These are phyloP conservation scores for Mythimna loreyi DNA, from an alignment of 2,888 invertebrate genomes.

Conservation along the genomic window DNA sequence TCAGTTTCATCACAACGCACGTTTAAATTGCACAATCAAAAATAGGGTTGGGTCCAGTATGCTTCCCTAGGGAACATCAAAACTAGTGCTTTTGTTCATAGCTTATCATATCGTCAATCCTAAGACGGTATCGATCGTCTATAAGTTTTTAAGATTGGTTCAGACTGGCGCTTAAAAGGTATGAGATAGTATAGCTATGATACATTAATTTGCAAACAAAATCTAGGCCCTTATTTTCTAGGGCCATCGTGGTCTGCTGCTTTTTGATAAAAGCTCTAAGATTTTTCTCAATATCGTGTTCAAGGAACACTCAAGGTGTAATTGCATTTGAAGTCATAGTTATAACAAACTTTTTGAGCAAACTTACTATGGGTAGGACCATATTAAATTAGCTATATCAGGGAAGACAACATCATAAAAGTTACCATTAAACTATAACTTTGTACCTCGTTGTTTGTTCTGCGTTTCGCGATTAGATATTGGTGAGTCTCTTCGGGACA, in stretches of 20 bases:
- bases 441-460: not conserved
- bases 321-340: not conserved
- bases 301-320: not conserved
- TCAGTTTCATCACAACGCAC: too few relatives aligned
- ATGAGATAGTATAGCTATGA: not conserved
- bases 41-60: too few relatives aligned
- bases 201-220: not conserved
- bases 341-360: not conserved
- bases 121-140: too few relatives aligned
- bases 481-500: not conserved
- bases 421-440: not conserved
- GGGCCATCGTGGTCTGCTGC: not conserved
- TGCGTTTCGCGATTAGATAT: not conserved
- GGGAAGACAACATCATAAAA: not conserved
- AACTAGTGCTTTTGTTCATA: too few relatives aligned
- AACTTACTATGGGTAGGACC: not conserved
- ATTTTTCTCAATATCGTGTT: not conserved
- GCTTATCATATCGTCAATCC: too few relatives aligned
- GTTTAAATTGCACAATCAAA: too few relatives aligned
- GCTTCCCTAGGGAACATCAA: too few relatives aligned
- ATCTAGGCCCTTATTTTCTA: not conserved
- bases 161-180: too few relatives aligned
- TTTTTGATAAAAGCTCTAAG: not conserved
- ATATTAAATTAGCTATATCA: slow-evolving; percentile 6
- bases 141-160: too few relatives aligned